A percentile compares a stretch with the other conserved stretches of the same genome.
Evolutionary conservation across 2,888 invertebrate genomes (phyloP).

Genomic region (Acrobasis consociella): DNA sequence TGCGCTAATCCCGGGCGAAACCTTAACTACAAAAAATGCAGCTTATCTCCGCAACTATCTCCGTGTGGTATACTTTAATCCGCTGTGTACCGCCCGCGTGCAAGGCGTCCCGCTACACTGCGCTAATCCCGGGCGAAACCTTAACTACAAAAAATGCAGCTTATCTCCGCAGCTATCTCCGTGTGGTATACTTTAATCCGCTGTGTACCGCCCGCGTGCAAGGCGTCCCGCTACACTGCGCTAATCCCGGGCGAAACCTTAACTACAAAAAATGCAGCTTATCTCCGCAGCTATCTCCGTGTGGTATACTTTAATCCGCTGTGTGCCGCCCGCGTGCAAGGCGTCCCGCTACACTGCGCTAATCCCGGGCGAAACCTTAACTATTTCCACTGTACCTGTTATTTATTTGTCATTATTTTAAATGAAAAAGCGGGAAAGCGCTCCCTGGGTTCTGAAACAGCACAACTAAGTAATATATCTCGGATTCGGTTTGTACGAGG

Average conservation of each 20-base stretch:
- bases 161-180: neutral
- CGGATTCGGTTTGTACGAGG: too few relatives aligned
- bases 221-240: too few relatives aligned
- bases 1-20: too few relatives aligned
- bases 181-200: conserved; percentile 15
- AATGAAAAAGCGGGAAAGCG: too few relatives aligned
- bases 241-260: too few relatives aligned
- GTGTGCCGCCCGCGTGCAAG: neutral
- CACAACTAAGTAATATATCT: too few relatives aligned
- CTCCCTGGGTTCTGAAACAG: too few relatives aligned
- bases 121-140: too few relatives aligned
- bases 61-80: conserved; percentile 15
- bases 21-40: too few relatives aligned
- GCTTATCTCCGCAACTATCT: neutral
- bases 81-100: conserved; percentile 1
- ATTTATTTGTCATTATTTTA: neutral
- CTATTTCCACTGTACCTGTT: neutral
- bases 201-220: neutral
- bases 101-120: too few relatives aligned
- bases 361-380: neutral
- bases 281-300: conserved; percentile 1
- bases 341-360: conserved; percentile 13
- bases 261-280: neutral
- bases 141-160: neutral
- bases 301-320: conserved; percentile 15